Base-by-base conservation (phyloP, 2,888 invertebrate species). In the Timandra comae region DNA sequence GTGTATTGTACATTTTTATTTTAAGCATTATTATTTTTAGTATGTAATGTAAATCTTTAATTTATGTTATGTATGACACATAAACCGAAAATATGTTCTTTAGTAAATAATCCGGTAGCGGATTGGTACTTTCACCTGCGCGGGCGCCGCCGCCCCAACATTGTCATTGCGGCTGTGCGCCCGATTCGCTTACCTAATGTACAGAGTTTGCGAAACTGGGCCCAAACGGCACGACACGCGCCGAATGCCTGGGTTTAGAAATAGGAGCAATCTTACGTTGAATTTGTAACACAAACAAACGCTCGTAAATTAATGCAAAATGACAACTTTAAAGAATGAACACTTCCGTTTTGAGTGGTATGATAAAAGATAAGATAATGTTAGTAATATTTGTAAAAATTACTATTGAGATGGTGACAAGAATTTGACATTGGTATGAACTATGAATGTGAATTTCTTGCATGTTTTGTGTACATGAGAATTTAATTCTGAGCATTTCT, bases 101-200 rank as follows among this genome's bases (percentile, higher is more conserved):
- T 43, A 36, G 34, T 45, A 57, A 66, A 56, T 61, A 63, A 65
- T 65, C 52, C 55, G 51, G 52, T 51, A 56, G 54, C 50, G 48
- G 52, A 25, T 53, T 59, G 57, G 66, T 71, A 79, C 79, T 80
- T 81, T 81, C 79, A 79, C 78, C 70, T 52, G 47, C 56, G 46
- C 57, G 37, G 49, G 49, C 55, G 56, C 53, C 52, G 63, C 33
- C 30, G 36, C 56, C 63, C 56, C 61, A 65, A 72, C 72, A 78
- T 76, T 79, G 73, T 74, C 71, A 70, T 64, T 71, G 68, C 65
- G 59, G 56, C 57, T 62, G 60, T 57, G 63, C 61, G 67, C 65
- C 66, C 63, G 64, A 73, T 71, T 63, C 70, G 70, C 71, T 80
- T 80, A 73, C 76, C 75, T 78, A 79, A 77, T 67, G 65, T 62